phyloP scores from a whole-genome alignment of 2,888 invertebrate species.

The Platerodrilus igneus region DNA sequence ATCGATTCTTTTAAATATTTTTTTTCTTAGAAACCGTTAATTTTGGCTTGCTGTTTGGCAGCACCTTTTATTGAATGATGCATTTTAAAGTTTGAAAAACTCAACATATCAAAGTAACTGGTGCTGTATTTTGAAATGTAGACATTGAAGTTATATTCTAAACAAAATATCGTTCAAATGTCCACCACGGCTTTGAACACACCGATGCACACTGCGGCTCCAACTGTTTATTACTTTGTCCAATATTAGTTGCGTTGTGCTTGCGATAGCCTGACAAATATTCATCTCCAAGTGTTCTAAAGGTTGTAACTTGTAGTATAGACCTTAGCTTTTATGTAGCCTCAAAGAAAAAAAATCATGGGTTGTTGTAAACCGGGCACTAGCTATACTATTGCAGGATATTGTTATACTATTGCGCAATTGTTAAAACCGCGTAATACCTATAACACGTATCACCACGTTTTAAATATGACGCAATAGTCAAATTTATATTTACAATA shows the following conservation, averaged over 20 bases:
- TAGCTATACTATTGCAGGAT: no score
- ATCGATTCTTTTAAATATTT: no score
- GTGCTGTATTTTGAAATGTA: constrained; percentile 10
- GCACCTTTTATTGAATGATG: no score
- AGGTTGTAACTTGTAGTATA: constrained; percentile 15
- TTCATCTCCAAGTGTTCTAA: constrained; percentile 17
- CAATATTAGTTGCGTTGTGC: constrained; percentile 9
- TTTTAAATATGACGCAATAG: no score
- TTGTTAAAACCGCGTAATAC: no score
- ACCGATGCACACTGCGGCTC: constrained; percentile 9
- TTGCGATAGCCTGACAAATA: constrained; percentile 13
- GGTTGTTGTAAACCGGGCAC: no score
- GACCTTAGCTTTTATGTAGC: constrained; percentile 8
- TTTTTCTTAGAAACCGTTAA: no score
- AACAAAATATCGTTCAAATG: constrained; percentile 8
- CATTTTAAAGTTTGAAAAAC: no score
- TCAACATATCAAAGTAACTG: constrained; percentile 6
- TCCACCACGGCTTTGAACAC: constrained; percentile 7
- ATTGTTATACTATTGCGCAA: no score
- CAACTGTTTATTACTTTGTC: constrained; percentile 10
- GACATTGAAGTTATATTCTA: constrained; percentile 16
- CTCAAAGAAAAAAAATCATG: constrained; percentile 13
- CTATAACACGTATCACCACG: no score
- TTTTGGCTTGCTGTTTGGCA: no score
- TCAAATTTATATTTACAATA: no score